Conservation (phyloP, 1,140 invertebrate species). For the Drosophila arawakana region DNA sequence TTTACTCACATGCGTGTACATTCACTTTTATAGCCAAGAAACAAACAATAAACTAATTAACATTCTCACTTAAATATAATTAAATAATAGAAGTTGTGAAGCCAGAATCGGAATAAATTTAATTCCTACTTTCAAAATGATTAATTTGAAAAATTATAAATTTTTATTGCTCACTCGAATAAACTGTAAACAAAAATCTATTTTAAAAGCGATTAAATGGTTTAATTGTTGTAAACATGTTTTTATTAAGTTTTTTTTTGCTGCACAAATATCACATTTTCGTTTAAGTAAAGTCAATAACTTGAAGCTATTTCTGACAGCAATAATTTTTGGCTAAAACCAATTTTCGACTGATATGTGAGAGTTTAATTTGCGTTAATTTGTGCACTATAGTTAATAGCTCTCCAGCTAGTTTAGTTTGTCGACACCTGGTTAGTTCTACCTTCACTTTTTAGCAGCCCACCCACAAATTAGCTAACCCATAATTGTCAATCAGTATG, state of each 20-base stretch:
- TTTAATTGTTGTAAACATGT: too few relatives aligned
- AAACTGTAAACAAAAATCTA: background rate
- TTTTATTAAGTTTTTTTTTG: too few relatives aligned
- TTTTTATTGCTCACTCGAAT: background rate
- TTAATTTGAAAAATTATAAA: conserved; percentile 4
- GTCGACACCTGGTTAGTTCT: conserved; percentile 1
- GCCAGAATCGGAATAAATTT: background rate
- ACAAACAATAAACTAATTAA: background rate
- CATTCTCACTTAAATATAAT: background rate
- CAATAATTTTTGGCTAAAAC: too few relatives aligned
- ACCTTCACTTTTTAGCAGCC: conserved; percentile 35
- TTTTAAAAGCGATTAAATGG: too few relatives aligned
- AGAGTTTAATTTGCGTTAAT: background rate
- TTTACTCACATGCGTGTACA: background rate
- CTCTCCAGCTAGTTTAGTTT: background rate
- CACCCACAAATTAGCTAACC: conserved; percentile 41
- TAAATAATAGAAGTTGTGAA: background rate
- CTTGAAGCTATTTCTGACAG: too few relatives aligned
- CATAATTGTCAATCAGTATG: conserved; percentile 34
- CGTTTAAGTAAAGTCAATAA: too few relatives aligned
- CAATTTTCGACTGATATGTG: background rate
- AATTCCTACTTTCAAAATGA: conserved; percentile 11
- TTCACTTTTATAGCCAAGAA: conserved; percentile 9
- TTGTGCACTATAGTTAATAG: conserved; percentile 2
- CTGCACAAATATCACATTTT: too few relatives aligned